A percentile compares a stretch with the other conserved stretches of the same genome.
These are phyloP conservation scores for Parthenolecanium corni DNA, from an alignment of 2,888 invertebrate genomes.

Conservation along the genomic window DNA sequence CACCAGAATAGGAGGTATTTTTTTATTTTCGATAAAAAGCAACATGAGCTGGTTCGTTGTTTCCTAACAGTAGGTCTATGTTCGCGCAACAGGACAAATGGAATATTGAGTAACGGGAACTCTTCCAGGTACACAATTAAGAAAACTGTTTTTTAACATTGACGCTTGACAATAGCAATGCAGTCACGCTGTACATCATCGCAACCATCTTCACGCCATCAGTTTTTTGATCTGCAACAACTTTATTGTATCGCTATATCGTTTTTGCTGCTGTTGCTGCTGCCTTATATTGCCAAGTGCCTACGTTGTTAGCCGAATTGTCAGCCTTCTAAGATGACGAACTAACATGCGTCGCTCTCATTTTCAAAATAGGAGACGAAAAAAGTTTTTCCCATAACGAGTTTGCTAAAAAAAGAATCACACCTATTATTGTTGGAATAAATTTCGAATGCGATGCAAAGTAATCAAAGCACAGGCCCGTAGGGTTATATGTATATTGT, in stretches of 20 bases:
- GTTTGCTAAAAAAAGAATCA: too few relatives aligned
- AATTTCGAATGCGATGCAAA: too few relatives aligned
- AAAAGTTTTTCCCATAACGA: too few relatives aligned
- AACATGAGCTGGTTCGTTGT: constrained; percentile 18
- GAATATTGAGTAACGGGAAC: constrained; percentile 27
- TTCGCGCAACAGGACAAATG: constrained; percentile 25
- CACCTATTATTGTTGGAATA: too few relatives aligned
- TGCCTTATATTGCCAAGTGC: too few relatives aligned
- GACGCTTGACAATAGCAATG: constrained; percentile 23
- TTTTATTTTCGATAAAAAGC: neutral
- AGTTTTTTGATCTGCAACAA: constrained; percentile 1
- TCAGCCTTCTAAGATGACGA: too few relatives aligned
- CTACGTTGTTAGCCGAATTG: too few relatives aligned
- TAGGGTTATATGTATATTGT: too few relatives aligned
- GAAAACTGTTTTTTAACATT: constrained; percentile 24
- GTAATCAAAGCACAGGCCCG: too few relatives aligned
- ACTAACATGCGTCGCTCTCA: too few relatives aligned
- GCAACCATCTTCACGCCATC: constrained; percentile 21
- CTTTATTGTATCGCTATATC: neutral
- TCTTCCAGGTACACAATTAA: constrained; percentile 25
- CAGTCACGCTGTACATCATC: constrained; percentile 26
- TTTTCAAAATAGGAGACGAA: too few relatives aligned
- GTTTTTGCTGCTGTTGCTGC: neutral
- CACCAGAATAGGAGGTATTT: neutral
- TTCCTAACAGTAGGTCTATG: constrained; percentile 17